phyloP scores from a whole-genome alignment of 2,113 vertebrate species.

The Blennius ocellaris region DNA sequence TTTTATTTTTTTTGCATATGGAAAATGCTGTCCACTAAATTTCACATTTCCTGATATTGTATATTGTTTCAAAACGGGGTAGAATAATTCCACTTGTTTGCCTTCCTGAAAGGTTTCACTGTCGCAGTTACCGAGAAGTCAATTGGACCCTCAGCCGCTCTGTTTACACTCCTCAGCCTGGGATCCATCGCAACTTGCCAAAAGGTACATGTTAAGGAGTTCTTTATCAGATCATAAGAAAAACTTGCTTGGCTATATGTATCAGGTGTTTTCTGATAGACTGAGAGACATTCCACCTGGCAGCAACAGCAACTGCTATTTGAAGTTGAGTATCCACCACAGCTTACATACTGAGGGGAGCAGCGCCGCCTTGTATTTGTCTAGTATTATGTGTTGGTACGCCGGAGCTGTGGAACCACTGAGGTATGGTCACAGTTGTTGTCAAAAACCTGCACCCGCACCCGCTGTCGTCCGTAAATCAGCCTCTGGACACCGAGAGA shows the following conservation, averaged over 20 bases:
- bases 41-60: slow-evolving; percentile 42
- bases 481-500: slow-evolving; percentile 1
- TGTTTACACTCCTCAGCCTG: slow-evolving; percentile 25
- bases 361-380: slow-evolving; percentile 16
- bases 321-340: slow-evolving; percentile 15
- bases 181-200: slow-evolving; percentile 46
- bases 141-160: slow-evolving; percentile 12
- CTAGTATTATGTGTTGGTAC: slow-evolving; percentile 19
- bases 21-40: slow-evolving; percentile 32
- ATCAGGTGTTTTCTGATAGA: slow-evolving; percentile 34
- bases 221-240: slow-evolving; percentile 54
- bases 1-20: slow-evolving; percentile 20
- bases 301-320: slow-evolving; percentile 13
- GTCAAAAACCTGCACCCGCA: background rate
- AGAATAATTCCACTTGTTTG: slow-evolving; percentile 50
- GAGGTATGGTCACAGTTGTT: slow-evolving; percentile 33
- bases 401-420: background rate
- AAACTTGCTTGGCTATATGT: slow-evolving; percentile 34
- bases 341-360: slow-evolving; percentile 9
- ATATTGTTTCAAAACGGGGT: slow-evolving; percentile 19
- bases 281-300: slow-evolving; percentile 17
- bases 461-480: slow-evolving; percentile 35
- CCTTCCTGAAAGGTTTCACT: slow-evolving; percentile 24
- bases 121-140: slow-evolving; percentile 18
- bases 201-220: slow-evolving; percentile 34